A percentile compares a stretch with the other conserved stretches of the same genome.
phyloP scores from a whole-genome alignment of 2,797 vertebrate species.

The Cygnus olor region DNA sequence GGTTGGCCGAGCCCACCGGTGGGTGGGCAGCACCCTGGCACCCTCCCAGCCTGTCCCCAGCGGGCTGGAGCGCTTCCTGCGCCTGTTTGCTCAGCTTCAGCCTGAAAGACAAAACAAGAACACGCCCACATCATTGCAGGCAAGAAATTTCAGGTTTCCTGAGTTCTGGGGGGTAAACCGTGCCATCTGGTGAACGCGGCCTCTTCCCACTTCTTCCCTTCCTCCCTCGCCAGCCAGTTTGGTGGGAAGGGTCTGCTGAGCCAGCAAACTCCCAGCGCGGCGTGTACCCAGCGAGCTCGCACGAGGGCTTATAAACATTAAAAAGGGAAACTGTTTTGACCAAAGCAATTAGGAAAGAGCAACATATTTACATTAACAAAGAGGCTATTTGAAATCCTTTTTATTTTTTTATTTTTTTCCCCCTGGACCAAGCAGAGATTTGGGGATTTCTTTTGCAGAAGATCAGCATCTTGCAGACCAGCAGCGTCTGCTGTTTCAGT shows the following conservation, averaged over 20 bases:
- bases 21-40: too few relatives aligned
- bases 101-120: not conserved
- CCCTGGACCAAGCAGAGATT: not conserved
- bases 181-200: not conserved
- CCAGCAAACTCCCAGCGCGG: not conserved
- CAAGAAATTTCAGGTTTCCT: not conserved
- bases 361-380: not conserved
- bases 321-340: not conserved
- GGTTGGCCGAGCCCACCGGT: too few relatives aligned
- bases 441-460: not conserved
- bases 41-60: not conserved
- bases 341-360: not conserved
- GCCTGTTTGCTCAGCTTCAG: not conserved
- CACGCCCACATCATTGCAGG: not conserved
- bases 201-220: slow-evolving; percentile 20
- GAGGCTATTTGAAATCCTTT: not conserved
- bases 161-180: not conserved
- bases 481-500: not conserved
- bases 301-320: not conserved
- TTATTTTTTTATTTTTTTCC: not conserved
- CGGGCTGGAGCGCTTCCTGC: not conserved
- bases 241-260: not conserved
- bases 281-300: not conserved
- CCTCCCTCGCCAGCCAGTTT: not conserved
- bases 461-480: not conserved